phyloP scores from a whole-genome alignment of 2,113 vertebrate genomes.

The Mystacornis crossleyi region DNA sequence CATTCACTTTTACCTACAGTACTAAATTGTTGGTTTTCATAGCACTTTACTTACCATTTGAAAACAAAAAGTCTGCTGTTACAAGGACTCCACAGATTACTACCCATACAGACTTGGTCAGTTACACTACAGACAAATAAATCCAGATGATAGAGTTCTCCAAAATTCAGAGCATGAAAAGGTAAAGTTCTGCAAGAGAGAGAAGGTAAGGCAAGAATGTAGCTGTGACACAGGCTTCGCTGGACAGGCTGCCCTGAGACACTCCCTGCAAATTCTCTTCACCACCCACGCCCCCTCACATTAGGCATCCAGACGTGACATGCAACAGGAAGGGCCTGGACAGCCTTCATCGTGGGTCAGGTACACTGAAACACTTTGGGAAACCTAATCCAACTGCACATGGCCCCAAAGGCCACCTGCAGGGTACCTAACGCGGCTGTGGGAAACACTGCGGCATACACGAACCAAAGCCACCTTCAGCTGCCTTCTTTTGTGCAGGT shows the following conservation, averaged over 20 bases:
- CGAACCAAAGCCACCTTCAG: not conserved
- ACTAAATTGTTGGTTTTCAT: not conserved
- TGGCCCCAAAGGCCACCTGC: not conserved
- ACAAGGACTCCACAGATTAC: not conserved
- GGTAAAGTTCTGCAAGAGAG: not conserved
- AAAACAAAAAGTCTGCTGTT: not conserved
- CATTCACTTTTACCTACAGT: not conserved
- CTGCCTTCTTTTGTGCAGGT: not conserved
- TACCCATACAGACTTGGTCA: not conserved
- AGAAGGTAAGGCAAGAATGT: accelerated
- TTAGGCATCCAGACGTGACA: not conserved
- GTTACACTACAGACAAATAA: not conserved
- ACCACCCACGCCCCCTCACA: not conserved
- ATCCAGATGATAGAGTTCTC: not conserved
- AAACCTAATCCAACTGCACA: not conserved
- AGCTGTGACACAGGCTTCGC: not conserved
- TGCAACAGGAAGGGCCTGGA: not conserved
- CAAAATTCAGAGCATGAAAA: not conserved
- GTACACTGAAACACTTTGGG: not conserved
- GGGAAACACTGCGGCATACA: accelerated
- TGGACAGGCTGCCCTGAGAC: not conserved
- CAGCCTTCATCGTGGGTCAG: not conserved
- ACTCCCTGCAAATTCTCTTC: constrained; percentile 12
- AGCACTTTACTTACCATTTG: not conserved
- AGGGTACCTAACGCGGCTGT: accelerated